Conservation (phyloP, 2,797 vertebrate species). For the Semaprochilodus insignis region DNA sequence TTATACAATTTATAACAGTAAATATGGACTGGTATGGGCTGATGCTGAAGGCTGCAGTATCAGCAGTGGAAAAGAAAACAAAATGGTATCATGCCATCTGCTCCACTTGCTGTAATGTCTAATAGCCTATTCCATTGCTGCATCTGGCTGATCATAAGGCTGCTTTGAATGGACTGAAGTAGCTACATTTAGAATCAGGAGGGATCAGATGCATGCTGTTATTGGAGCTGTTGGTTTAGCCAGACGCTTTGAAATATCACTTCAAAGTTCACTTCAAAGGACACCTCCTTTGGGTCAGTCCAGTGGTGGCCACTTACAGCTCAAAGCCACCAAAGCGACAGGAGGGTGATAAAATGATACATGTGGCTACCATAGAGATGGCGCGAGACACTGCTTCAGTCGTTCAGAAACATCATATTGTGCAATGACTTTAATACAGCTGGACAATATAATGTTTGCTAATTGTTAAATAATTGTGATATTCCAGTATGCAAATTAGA, state of each 20-base stretch:
- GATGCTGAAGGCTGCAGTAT: background rate
- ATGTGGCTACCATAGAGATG: background rate
- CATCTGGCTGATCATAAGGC: background rate
- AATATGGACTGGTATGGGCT: too few relatives aligned
- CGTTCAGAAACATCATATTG: background rate
- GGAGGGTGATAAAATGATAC: background rate
- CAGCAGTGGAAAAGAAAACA: too few relatives aligned
- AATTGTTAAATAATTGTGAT: too few relatives aligned
- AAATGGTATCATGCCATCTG: too few relatives aligned
- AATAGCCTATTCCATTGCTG: background rate
- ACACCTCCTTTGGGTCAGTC: slow-evolving; percentile 44
- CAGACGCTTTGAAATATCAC: slow-evolving; percentile 56
- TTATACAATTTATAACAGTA: too few relatives aligned
- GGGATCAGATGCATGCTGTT: slow-evolving; percentile 19
- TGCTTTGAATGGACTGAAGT: slow-evolving; percentile 10
- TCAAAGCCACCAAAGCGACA: slow-evolving; percentile 4
- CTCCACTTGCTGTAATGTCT: background rate
- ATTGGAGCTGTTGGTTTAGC: slow-evolving; percentile 38
- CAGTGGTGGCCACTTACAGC: slow-evolving; percentile 1
- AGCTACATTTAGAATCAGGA: background rate
- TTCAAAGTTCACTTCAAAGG: slow-evolving; percentile 62
- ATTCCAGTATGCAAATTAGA: too few relatives aligned
- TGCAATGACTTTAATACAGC: too few relatives aligned
- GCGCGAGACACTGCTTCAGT: background rate
- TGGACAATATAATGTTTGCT: too few relatives aligned